Base-by-base conservation (phyloP, 2,888 invertebrate genomes). In the Linnaemya tessellans region DNA sequence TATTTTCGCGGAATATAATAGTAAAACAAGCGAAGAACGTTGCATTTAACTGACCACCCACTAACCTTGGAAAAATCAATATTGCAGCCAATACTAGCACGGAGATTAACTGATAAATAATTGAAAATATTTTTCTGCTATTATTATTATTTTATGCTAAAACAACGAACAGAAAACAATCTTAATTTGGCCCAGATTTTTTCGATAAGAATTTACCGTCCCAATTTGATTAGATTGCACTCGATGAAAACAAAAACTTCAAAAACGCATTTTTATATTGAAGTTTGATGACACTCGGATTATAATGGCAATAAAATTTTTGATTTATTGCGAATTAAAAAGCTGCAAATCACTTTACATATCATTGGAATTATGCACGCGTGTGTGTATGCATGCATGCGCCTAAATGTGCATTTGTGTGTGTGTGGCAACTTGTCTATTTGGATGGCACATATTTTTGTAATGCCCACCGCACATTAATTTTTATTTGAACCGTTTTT, bases 21-120 rank as follows among this genome's bases (percentile, higher is more conserved):
- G 54, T 70, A 79, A 80, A 74, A 80, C 75, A 65, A 75, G 64
- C 58, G 30, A 67, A 78, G 62, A 73, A 49, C 25, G 25, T 71
- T 82, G 67, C 64, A 77, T 71, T 67, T 51, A 74, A 77, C 82
- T 87, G 84, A 87, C 88, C 89, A 89, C 88, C 88, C 89, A 88
- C 88, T 88, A 88, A 88, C 88, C 88, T 88, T 89, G 89, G 89
- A 89, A 89, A 90, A 90, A 90, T 89, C 89, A 87, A 90, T 90
- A 89, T 77, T 89, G 89, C 89, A 89, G 83, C 87, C 86, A 87
- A 87, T 88, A 87, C 84, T 74, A 86, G 80, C 64, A 78, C 15
- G 43, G 49, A 80, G 67, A 75, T 60, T 25, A 56, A 65, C 1
- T 54, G 18, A 62, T 41, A 25, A 74, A 41, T 64, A 18, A 54